Conservation (phyloP, 2,113 vertebrate species). For the Paratilapia polleni region DNA sequence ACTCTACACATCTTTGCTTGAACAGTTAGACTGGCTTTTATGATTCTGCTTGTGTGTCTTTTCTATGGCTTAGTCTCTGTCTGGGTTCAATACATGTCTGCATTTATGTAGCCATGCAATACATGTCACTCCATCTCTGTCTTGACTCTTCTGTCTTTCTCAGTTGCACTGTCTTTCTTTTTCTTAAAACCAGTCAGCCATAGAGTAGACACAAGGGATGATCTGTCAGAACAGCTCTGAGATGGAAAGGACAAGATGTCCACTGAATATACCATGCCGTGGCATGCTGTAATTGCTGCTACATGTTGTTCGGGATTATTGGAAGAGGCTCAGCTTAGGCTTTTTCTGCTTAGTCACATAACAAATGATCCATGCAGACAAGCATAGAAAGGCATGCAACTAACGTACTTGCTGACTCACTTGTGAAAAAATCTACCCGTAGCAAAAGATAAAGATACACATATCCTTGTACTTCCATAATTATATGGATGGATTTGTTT, state of each 20-base stretch:
- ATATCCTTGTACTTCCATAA: neutral
- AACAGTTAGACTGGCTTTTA: constrained; percentile 30
- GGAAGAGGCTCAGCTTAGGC: constrained; percentile 13
- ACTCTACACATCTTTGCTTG: constrained; percentile 36
- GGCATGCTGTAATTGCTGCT: constrained; percentile 54
- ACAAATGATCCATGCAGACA: constrained; percentile 6
- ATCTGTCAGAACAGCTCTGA: constrained; percentile 64
- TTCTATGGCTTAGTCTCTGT: neutral
- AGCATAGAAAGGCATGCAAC: constrained; percentile 2
- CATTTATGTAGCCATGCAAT: constrained; percentile 13
- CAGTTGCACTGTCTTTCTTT: constrained; percentile 35
- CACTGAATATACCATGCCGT: constrained; percentile 39
- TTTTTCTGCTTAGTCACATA: neutral
- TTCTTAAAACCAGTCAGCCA: constrained; percentile 49
- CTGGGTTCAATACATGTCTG: neutral
- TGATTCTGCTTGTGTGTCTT: constrained; percentile 5
- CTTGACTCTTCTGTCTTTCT: constrained; percentile 21
- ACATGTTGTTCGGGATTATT: constrained; percentile 45
- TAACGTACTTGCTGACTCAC: neutral
- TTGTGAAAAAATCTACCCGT: neutral
- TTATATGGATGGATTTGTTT: neutral
- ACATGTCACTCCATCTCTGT: constrained; percentile 37
- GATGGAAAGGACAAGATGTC: constrained; percentile 58
- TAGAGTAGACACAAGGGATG: constrained; percentile 53
- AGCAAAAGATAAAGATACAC: neutral